Percentiles rank a stretch among this genome's conserved stretches.
Evolutionary conservation across 2,113 vertebrate genomes (phyloP).

Genomic region (Petromus typicus): DNA sequence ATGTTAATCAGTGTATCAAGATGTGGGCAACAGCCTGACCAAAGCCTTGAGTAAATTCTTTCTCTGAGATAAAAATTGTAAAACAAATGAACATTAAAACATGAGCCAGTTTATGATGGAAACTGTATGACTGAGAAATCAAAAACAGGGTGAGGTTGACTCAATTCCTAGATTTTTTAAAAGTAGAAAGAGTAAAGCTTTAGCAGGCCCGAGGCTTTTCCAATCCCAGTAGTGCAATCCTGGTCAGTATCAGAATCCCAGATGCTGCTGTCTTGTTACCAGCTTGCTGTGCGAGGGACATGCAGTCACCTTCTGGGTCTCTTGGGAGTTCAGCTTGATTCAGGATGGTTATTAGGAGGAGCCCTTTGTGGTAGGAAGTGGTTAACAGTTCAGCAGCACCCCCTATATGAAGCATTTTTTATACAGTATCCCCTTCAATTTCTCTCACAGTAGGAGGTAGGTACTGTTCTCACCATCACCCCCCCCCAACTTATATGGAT

Average conservation of each 20-base stretch:
- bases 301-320: fast-evolving
- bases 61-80: conserved; percentile 29
- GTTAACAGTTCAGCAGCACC: not conserved
- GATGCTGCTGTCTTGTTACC: no score
- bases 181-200: not conserved
- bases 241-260: no score
- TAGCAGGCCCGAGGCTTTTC: not conserved
- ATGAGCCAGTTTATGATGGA: not conserved
- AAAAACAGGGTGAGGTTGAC: not conserved
- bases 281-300: not conserved
- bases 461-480: not conserved
- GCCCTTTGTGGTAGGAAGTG: not conserved
- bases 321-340: not conserved
- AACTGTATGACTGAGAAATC: conserved; percentile 26
- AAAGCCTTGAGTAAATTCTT: not conserved
- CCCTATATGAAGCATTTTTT: not conserved
- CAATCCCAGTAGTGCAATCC: not conserved
- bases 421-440: fast-evolving
- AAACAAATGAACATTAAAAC: conserved; percentile 16
- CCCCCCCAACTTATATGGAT: not conserved
- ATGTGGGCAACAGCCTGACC: not conserved
- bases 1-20: conserved; percentile 10
- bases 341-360: no score
- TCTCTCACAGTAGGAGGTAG: not conserved
- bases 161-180: not conserved